These are phyloP conservation scores for Calephelis perditalis DNA, from an alignment of 2,888 invertebrate species.

Conservation along the genomic window DNA sequence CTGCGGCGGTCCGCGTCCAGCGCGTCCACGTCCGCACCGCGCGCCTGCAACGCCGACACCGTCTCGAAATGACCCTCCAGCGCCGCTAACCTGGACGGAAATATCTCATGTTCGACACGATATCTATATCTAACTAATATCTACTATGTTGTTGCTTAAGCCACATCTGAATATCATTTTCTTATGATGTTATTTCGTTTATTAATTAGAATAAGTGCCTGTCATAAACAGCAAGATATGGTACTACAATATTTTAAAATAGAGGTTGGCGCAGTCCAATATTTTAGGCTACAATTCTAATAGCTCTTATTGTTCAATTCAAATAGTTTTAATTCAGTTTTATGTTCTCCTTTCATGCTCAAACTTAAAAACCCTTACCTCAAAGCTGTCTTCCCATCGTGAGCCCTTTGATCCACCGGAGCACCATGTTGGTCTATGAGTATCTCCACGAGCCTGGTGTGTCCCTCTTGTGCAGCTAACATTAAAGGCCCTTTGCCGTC, in stretches of 20 bases:
- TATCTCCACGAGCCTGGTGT: slow-evolving; percentile 79
- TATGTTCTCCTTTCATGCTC: no score
- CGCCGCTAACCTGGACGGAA: slow-evolving; percentile 81
- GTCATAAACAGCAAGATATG: no score
- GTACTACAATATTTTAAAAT: no score
- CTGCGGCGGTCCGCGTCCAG: slow-evolving; percentile 95
- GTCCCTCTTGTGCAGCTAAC: slow-evolving; percentile 93
- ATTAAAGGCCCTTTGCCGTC: slow-evolving; percentile 93
- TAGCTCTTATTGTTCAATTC: no score
- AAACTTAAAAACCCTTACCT: slow-evolving; percentile 58
- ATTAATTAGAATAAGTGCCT: no score
- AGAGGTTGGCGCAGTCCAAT: no score
- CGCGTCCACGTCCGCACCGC: slow-evolving; percentile 91
- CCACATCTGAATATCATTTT: no score
- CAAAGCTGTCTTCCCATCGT: slow-evolving; percentile 93
- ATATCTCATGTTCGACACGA: no score
- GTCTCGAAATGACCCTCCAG: slow-evolving; percentile 91
- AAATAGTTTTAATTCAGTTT: no score
- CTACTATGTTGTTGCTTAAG: background rate
- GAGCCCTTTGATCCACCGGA: slow-evolving; percentile 90
- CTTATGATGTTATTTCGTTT: no score
- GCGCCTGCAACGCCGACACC: slow-evolving; percentile 82
- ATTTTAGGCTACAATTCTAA: no score
- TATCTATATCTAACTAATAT: background rate
- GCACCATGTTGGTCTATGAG: slow-evolving; percentile 86